A percentile compares a stretch with the other conserved stretches of the same genome.
These are phyloP conservation scores for Cyrtonyx montezumae DNA, from an alignment of 2,113 vertebrate genomes.

Conservation along the genomic window DNA sequence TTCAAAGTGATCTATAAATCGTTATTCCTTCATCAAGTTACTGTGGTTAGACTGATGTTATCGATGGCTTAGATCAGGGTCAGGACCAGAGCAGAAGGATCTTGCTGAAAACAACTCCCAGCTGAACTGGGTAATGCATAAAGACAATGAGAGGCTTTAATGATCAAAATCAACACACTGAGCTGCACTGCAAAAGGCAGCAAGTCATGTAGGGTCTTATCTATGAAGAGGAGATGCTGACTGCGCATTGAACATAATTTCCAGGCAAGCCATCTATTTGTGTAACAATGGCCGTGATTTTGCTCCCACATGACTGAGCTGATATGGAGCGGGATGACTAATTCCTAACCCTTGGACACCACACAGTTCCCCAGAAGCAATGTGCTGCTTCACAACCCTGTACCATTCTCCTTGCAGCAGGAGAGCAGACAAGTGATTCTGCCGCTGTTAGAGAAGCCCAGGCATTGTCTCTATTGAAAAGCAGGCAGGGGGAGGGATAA, in stretches of 20 bases:
- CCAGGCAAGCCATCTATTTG: not conserved
- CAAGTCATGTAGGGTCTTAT: not conserved
- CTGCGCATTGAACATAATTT: not conserved
- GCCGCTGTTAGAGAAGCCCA: not conserved
- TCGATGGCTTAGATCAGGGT: not conserved
- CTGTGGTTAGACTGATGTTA: not conserved
- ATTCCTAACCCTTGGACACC: not conserved
- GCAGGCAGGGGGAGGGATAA: not conserved
- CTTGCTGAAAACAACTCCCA: conserved; percentile 16
- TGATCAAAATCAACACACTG: not conserved
- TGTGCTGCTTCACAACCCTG: rapidly evolving
- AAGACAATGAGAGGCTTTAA: conserved; percentile 19
- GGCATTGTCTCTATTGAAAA: not conserved
- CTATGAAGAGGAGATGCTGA: not conserved
- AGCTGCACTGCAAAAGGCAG: not conserved
- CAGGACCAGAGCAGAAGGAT: conserved; percentile 7
- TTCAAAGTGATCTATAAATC: not conserved
- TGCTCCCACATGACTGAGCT: not conserved
- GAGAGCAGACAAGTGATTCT: not conserved
- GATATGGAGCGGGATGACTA: not conserved
- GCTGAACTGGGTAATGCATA: not conserved
- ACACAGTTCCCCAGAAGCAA: not conserved
- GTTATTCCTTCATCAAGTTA: not conserved
- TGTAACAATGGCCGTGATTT: not conserved
- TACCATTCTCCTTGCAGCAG: not conserved